These are phyloP conservation scores for Pyxicephalus adspersus DNA, from an alignment of 2,113 vertebrate species.

Conservation along the genomic window DNA sequence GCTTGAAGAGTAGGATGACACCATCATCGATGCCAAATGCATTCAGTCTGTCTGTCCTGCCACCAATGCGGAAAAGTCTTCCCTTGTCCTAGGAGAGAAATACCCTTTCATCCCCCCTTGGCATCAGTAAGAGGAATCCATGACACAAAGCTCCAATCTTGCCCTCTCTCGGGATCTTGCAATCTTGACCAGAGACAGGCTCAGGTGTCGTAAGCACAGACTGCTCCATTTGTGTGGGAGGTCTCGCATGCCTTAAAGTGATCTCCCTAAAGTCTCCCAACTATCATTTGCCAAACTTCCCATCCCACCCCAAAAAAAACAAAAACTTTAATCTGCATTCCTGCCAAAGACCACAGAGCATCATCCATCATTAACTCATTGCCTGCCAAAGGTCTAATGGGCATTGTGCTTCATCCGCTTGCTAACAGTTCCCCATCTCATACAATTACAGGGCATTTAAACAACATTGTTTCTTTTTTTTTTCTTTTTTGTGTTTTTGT, in stretches of 20 bases:
- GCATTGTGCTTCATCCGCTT: slow-evolving; percentile 40
- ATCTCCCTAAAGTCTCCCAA: slow-evolving; percentile 36
- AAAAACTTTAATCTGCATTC: slow-evolving; percentile 43
- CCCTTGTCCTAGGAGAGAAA: slow-evolving; percentile 2
- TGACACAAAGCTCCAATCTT: slow-evolving; percentile 1
- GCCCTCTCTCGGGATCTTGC: slow-evolving; percentile 10
- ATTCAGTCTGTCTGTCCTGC: slow-evolving; percentile 10
- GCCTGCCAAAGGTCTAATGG: slow-evolving; percentile 33
- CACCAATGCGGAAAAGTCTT: slow-evolving; percentile 26
- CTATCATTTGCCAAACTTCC: slow-evolving; percentile 30
- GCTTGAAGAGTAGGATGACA: background rate
- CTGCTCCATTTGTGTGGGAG: slow-evolving; percentile 35
- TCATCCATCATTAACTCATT: slow-evolving; percentile 30
- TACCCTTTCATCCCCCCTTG: background rate
- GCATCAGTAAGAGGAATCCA: background rate
- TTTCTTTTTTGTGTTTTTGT: background rate
- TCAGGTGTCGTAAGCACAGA: background rate
- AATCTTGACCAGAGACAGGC: slow-evolving; percentile 12
- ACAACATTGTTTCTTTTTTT: background rate
- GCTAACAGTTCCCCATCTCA: background rate
- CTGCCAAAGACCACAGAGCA: slow-evolving; percentile 55
- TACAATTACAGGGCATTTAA: background rate
- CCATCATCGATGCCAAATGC: background rate
- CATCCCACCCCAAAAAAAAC: too few species aligned
- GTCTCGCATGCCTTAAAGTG: slow-evolving; percentile 57